A percentile compares a stretch with the other conserved stretches of the same genome.
Conservation (phyloP, 2,113 vertebrate species). For the Corvus hawaiiensis region DNA sequence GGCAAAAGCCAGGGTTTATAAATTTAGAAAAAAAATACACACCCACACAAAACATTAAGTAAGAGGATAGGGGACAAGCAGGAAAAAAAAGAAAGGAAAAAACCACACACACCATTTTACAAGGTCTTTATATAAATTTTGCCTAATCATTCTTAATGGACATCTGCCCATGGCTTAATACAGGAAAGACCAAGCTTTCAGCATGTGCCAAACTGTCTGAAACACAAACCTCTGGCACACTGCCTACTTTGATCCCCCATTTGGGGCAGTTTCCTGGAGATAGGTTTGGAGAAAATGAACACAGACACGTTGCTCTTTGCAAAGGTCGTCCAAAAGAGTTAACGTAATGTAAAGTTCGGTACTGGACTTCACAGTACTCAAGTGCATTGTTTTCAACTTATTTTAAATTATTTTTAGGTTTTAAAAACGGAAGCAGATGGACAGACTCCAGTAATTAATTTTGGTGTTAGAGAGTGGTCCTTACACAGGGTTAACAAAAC, state of each 20-base stretch:
- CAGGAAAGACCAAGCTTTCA: background rate
- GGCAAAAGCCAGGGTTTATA: conserved; percentile 1
- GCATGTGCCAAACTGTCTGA: background rate
- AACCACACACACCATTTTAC: background rate
- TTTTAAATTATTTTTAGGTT: background rate
- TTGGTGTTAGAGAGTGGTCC: background rate
- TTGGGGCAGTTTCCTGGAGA: background rate
- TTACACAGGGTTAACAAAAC: background rate
- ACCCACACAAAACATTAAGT: background rate
- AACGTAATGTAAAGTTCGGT: background rate
- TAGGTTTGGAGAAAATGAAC: background rate
- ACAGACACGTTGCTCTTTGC: rapidly evolving
- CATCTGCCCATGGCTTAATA: background rate
- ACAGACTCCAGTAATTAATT: background rate
- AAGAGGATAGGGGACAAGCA: background rate
- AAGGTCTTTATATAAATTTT: conserved; percentile 13
- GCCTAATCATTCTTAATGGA: conserved; percentile 27
- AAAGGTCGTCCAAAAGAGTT: background rate
- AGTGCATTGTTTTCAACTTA: background rate
- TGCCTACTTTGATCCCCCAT: background rate
- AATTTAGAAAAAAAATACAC: conserved; percentile 29
- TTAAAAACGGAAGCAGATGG: background rate
- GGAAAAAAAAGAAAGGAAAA: background rate
- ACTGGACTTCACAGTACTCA: background rate
- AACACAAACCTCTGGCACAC: background rate